Evolutionary conservation across 1,140 invertebrate species (phyloP).

Genomic region (Spodoptera litura): DNA sequence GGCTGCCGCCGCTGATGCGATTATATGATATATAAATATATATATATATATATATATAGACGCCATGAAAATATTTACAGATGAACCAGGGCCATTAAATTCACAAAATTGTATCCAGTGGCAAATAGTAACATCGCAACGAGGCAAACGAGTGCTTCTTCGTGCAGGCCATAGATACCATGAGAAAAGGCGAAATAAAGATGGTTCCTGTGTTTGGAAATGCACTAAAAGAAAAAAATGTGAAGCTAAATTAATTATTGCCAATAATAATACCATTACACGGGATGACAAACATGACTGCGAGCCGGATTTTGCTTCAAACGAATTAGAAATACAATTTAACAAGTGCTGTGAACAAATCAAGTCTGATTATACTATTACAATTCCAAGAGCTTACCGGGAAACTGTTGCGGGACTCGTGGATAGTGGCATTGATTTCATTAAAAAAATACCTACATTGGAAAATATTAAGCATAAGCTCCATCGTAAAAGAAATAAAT

Average conservation of each 20-base stretch:
- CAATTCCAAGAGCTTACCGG: slow-evolving; percentile 17
- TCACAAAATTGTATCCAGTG: background rate
- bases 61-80: too few species aligned
- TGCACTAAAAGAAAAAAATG: slow-evolving; percentile 3
- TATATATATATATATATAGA: too few species aligned
- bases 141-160: slow-evolving; percentile 1
- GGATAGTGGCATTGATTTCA: background rate
- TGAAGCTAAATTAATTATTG: slow-evolving; percentile 9
- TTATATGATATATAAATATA: background rate
- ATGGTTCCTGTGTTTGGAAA: background rate
- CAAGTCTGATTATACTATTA: slow-evolving; percentile 37
- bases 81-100: background rate
- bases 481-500: slow-evolving; percentile 7
- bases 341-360: slow-evolving; percentile 40
- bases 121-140: slow-evolving; percentile 8
- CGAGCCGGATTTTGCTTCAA: slow-evolving; percentile 47
- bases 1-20: background rate
- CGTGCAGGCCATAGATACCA: slow-evolving; percentile 3
- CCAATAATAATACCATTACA: slow-evolving; percentile 1
- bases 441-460: slow-evolving; percentile 7
- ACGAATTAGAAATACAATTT: slow-evolving; percentile 45
- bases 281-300: slow-evolving; percentile 39
- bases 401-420: background rate
- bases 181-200: background rate
- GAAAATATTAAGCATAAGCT: slow-evolving; percentile 9